Conservation (phyloP, 2,888 invertebrate species). For the Pollenia amentaria region DNA sequence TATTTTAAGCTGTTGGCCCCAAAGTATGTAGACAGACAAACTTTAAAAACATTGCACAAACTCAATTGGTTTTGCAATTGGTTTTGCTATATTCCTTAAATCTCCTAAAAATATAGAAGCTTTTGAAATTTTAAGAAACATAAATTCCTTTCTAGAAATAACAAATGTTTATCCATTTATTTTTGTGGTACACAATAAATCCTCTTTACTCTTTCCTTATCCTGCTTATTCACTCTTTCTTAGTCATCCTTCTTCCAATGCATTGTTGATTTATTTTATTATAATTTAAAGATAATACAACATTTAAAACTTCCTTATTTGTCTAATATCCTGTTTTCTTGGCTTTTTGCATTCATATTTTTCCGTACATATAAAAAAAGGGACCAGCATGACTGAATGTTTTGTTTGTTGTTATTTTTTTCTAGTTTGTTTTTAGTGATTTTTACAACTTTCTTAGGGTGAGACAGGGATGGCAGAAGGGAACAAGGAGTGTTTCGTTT, state of each 20-base stretch:
- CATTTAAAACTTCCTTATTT: conserved; percentile 62
- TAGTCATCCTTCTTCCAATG: neutral
- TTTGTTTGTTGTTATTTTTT: conserved; percentile 4
- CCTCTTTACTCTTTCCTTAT: neutral
- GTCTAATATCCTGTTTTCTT: conserved; percentile 52
- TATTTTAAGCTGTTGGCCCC: neutral
- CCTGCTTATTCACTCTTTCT: neutral
- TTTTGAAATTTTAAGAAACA: conserved; percentile 25
- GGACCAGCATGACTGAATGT: conserved; percentile 21
- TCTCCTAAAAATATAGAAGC: neutral
- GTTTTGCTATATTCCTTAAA: neutral
- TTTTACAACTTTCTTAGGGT: neutral
- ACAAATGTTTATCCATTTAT: conserved; percentile 17
- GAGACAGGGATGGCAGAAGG: neutral
- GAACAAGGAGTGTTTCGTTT: neutral
- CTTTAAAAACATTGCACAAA: neutral
- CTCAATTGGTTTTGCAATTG: neutral
- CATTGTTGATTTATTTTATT: conserved; percentile 52
- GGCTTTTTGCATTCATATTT: conserved; percentile 18
- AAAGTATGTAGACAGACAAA: neutral
- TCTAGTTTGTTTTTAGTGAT: conserved; percentile 2
- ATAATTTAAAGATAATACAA: conserved; percentile 30
- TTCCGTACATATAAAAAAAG: neutral
- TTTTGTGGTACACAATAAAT: conserved; percentile 29
- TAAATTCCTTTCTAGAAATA: neutral